Evolutionary conservation across 2,113 vertebrate species (phyloP).

Genomic region (Hymenochirus boettgeri): DNA sequence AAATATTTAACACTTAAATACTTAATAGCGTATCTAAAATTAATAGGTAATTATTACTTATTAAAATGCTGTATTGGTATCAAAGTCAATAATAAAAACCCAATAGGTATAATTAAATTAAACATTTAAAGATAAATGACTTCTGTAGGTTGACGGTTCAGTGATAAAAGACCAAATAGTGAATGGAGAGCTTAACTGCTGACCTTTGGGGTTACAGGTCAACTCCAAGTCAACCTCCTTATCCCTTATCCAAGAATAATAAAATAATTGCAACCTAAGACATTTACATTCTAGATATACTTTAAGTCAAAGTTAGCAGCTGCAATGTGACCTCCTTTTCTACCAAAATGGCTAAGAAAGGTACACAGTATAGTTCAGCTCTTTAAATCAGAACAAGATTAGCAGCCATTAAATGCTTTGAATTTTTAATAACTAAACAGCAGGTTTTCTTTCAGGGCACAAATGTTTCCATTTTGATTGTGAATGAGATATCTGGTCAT

Average conservation of each 20-base stretch:
- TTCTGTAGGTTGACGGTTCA: constrained; percentile 54
- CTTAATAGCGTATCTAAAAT: no score
- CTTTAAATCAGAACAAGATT: constrained; percentile 10
- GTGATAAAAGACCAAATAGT: constrained; percentile 51
- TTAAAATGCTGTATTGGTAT: not conserved
- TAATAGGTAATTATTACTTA: no score
- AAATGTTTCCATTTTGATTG: not conserved
- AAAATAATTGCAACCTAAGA: constrained; percentile 39
- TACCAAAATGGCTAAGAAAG: constrained; percentile 1
- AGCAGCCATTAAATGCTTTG: no score
- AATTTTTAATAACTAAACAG: not conserved
- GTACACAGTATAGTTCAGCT: not conserved
- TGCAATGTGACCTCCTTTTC: constrained; percentile 42
- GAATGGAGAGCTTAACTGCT: constrained; percentile 86
- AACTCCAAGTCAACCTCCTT: constrained; percentile 59
- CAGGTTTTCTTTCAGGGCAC: not conserved
- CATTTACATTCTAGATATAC: constrained; percentile 35
- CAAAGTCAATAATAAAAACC: not conserved
- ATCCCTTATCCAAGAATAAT: constrained; percentile 54
- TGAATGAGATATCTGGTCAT: not conserved
- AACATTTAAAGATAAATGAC: constrained; percentile 41
- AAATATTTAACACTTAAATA: no score
- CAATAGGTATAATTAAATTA: constrained; percentile 3
- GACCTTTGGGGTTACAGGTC: constrained; percentile 69
- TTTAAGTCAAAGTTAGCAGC: constrained; percentile 54